Conservation (phyloP, 2,797 vertebrate genomes). For the Iguana delicatissima region DNA sequence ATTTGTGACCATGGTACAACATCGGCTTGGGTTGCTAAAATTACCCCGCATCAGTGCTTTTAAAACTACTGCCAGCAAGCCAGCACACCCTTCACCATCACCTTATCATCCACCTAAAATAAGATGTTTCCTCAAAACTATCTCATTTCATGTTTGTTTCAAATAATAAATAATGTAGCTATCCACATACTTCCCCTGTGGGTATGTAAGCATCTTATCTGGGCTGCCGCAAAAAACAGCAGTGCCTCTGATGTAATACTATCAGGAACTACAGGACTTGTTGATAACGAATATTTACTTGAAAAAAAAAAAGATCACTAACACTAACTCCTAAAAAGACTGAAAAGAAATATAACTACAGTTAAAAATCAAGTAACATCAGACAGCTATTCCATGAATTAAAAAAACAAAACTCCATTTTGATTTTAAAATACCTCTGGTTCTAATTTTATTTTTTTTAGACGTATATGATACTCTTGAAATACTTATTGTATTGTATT, state of each 20-base stretch:
- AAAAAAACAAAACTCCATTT: too few relatives aligned
- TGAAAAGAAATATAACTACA: neutral
- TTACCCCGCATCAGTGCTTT: neutral
- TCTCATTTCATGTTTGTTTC: neutral
- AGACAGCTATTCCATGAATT: neutral
- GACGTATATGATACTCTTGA: neutral
- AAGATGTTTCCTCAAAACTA: neutral
- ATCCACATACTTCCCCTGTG: neutral
- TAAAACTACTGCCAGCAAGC: neutral
- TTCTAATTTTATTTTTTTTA: neutral
- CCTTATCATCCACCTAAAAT: neutral
- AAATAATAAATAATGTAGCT: neutral
- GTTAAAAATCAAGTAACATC: neutral
- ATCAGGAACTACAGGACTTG: neutral
- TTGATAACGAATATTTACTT: too few relatives aligned
- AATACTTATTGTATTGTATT: neutral
- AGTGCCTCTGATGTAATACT: neutral
- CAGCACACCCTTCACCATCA: neutral
- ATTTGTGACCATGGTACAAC: neutral
- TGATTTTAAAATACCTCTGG: neutral
- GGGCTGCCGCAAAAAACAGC: neutral
- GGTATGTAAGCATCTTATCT: neutral
- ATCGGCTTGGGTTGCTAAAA: neutral
- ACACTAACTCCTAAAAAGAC: neutral
- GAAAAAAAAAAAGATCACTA: neutral